These are phyloP conservation scores for Eristalis pertinax DNA, from an alignment of 2,888 invertebrate genomes.

Conservation along the genomic window DNA sequence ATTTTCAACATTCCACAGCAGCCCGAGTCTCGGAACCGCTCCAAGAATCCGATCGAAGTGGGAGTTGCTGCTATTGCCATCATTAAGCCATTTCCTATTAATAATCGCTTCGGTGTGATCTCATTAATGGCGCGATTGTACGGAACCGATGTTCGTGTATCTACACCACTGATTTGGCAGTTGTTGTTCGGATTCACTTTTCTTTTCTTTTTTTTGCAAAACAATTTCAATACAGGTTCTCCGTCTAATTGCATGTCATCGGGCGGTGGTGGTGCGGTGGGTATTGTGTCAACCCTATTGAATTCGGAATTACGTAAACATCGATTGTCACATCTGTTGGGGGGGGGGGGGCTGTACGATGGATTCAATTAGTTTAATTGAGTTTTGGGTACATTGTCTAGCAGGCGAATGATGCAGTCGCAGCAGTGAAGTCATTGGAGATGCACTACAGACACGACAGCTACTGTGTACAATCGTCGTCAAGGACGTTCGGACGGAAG, in stretches of 20 bases:
- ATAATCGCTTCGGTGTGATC: conserved; percentile 32
- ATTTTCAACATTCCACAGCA: neutral
- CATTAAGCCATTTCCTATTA: conserved; percentile 20
- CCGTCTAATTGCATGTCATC: conserved; percentile 6
- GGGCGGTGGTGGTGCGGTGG: neutral
- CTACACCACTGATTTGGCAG: neutral
- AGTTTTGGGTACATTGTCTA: neutral
- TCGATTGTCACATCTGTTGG: neutral
- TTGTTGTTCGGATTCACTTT: neutral
- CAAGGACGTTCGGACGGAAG: neutral
- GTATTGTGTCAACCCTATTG: neutral
- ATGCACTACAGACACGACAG: neutral
- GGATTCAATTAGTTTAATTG: conserved; percentile 1
- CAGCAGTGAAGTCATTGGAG: neutral
- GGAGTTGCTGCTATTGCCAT: conserved; percentile 32
- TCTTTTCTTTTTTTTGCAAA: neutral
- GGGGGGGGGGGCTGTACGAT: neutral
- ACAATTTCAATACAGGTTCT: neutral
- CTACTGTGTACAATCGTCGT: neutral
- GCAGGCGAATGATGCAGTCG: neutral
- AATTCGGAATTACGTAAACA: neutral
- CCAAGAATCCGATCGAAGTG: neutral
- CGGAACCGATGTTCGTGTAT: neutral
- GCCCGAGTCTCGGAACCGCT: neutral
- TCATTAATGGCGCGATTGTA: conserved; percentile 30